Base-by-base conservation (phyloP, 2,797 vertebrate species). In the Hypotaenidia okinawae region DNA sequence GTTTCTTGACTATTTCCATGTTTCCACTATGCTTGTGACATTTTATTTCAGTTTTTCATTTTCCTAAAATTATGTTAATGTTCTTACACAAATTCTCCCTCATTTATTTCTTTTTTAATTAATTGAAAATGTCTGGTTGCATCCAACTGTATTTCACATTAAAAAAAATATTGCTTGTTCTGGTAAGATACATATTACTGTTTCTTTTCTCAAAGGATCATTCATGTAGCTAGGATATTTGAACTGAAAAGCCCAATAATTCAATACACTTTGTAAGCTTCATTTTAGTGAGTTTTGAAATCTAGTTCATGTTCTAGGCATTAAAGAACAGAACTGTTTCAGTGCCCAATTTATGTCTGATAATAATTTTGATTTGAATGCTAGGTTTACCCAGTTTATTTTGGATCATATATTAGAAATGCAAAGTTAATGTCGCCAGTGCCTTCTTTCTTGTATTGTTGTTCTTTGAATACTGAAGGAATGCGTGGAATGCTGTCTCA, bases 401-500 rank as follows among this genome's bases (percentile, higher is more conserved):
- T 88, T 54, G 61, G 37, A 30, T 5, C 32, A 55, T 39, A 8
- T 59, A 13, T 51, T 91, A 64, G 64, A 58, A 90, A 74, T 67
- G 37, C 67, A 25, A 85, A 89, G n/a, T 68, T 49, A 95, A 59
- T 70, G 58, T 95, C 77, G 28, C 68, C 84, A 47, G 61, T 96
- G 61, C 74, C 75, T 84, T 41, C 90, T 95, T 87, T 45, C 72
- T 88, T 64, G n/a, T 61, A 3, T 67, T 93, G 62, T 74, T 81
- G 5, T 76, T 90, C 47, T 84, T 92, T 89, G 74, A 88, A 87
- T 96, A 85, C 95, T 94, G 85, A 89, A 95, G 88, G 88, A 96
- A 94, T 97, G 58, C 66, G 55, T 94, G 91, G 67, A 96, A 94
- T 91, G 52, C 89, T 97, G 4, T 97, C 91, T 97, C 92, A 68